phyloP scores from a whole-genome alignment of 1,140 invertebrate species.

The Phortica variegata region DNA sequence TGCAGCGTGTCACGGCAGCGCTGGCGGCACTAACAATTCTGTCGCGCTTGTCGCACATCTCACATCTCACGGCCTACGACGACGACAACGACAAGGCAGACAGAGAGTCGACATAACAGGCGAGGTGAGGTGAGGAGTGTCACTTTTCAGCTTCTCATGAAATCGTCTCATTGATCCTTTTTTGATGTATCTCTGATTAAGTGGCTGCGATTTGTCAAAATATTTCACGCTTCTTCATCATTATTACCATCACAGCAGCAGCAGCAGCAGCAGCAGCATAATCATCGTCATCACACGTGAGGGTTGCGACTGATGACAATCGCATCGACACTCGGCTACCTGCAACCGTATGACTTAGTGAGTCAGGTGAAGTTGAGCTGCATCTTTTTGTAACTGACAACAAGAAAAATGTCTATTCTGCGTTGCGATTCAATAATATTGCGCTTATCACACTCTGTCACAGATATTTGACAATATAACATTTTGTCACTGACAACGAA shows the following conservation, averaged over 20 bases:
- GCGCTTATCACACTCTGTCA: too few relatives aligned
- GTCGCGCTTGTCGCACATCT: slow-evolving; percentile 20
- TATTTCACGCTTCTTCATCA: slow-evolving; percentile 40
- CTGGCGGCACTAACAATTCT: not conserved
- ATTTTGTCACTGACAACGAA: too few relatives aligned
- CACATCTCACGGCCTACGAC: too few relatives aligned
- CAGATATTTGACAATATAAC: too few relatives aligned
- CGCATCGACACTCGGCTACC: slow-evolving; percentile 40
- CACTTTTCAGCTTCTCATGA: too few relatives aligned
- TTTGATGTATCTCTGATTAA: slow-evolving; percentile 54
- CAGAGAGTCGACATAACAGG: too few relatives aligned
- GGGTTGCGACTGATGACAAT: too few relatives aligned
- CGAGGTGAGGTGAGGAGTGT: too few relatives aligned
- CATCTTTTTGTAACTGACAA: slow-evolving; percentile 29
- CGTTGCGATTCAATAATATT: slow-evolving; percentile 44
- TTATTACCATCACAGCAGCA: not conserved
- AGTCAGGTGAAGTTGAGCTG: slow-evolving; percentile 10
- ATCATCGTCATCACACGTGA: too few relatives aligned
- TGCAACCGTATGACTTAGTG: slow-evolving; percentile 45
- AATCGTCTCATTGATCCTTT: slow-evolving; percentile 45
- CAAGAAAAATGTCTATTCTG: slow-evolving; percentile 43
- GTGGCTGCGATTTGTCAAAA: slow-evolving; percentile 55
- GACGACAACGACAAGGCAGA: too few relatives aligned
- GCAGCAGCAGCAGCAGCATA: slow-evolving; percentile 8
- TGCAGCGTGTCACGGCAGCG: not conserved